These are phyloP conservation scores for Molothrus aeneus DNA, from an alignment of 2,797 vertebrate genomes.

Conservation along the genomic window DNA sequence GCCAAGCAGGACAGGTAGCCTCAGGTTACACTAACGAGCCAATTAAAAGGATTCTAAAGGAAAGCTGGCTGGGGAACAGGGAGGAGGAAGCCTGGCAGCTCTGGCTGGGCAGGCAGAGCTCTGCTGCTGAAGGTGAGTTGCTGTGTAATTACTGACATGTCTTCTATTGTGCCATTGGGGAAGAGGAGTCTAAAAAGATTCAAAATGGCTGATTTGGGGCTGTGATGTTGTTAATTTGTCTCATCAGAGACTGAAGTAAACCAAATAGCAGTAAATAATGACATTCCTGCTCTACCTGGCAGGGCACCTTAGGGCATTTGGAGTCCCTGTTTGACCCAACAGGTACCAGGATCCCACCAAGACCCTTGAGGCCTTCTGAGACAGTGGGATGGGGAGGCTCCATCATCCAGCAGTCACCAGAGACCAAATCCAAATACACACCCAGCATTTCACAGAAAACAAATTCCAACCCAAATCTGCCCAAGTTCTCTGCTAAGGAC, in stretches of 20 bases:
- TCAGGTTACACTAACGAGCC: slow-evolving; percentile 54
- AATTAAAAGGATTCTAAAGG: slow-evolving; percentile 34
- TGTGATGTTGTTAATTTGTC: neutral
- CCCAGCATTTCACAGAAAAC: neutral
- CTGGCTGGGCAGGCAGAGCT: neutral
- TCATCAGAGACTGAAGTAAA: neutral
- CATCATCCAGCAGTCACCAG: neutral
- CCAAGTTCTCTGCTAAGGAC: neutral
- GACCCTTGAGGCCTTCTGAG: neutral
- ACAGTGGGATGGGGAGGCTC: neutral
- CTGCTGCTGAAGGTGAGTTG: neutral
- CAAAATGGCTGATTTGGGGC: neutral
- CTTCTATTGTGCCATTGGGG: neutral
- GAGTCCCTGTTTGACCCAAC: neutral
- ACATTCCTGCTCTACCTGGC: neutral
- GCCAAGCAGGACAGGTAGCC: slow-evolving; percentile 59
- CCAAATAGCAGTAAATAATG: neutral
- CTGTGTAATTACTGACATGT: neutral
- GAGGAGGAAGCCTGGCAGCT: neutral
- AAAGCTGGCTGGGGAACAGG: neutral
- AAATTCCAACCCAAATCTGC: neutral
- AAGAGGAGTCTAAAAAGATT: neutral
- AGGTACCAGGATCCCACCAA: neutral
- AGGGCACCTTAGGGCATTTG: neutral
- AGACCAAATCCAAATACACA: neutral